These are phyloP conservation scores for Ophion costatus DNA, from an alignment of 2,888 invertebrate species.

Conservation along the genomic window DNA sequence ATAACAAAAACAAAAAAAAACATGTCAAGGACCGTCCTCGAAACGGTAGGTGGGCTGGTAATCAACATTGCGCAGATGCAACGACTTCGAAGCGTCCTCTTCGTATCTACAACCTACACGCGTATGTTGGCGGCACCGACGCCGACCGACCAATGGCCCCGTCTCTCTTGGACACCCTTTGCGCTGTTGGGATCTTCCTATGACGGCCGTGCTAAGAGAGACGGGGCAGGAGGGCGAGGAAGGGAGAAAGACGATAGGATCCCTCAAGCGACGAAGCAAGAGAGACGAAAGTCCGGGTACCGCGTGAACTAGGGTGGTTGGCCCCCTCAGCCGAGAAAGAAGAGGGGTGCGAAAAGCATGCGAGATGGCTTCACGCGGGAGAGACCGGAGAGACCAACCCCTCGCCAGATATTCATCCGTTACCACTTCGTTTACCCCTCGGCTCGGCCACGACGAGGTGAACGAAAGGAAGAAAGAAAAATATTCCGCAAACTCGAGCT, in stretches of 20 bases:
- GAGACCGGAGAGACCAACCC: slow-evolving; percentile 57
- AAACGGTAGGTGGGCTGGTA: too few relatives aligned
- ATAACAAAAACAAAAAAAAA: too few relatives aligned
- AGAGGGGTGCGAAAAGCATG: slow-evolving; percentile 68
- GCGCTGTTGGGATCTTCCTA: slow-evolving; percentile 18
- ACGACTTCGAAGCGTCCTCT: too few relatives aligned
- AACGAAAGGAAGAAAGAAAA: neutral
- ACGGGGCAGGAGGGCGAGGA: neutral
- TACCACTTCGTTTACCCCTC: slow-evolving; percentile 34
- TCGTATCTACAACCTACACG: too few relatives aligned
- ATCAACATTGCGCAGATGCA: too few relatives aligned
- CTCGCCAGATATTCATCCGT: slow-evolving; percentile 64
- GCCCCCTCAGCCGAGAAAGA: slow-evolving; percentile 68
- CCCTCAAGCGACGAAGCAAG: slow-evolving; percentile 22
- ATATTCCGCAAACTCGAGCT: neutral
- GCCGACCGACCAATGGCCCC: slow-evolving; percentile 69
- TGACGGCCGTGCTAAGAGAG: neutral
- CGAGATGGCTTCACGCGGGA: slow-evolving; percentile 48
- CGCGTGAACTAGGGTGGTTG: slow-evolving; percentile 74
- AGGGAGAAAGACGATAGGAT: slow-evolving; percentile 1
- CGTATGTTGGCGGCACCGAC: too few relatives aligned
- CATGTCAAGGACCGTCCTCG: too few relatives aligned
- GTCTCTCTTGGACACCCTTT: slow-evolving; percentile 45
- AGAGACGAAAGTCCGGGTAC: slow-evolving; percentile 62
- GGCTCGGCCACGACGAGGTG: neutral